These are phyloP conservation scores for Cyclophora punctaria DNA, from an alignment of 2,888 invertebrate genomes.

Conservation along the genomic window DNA sequence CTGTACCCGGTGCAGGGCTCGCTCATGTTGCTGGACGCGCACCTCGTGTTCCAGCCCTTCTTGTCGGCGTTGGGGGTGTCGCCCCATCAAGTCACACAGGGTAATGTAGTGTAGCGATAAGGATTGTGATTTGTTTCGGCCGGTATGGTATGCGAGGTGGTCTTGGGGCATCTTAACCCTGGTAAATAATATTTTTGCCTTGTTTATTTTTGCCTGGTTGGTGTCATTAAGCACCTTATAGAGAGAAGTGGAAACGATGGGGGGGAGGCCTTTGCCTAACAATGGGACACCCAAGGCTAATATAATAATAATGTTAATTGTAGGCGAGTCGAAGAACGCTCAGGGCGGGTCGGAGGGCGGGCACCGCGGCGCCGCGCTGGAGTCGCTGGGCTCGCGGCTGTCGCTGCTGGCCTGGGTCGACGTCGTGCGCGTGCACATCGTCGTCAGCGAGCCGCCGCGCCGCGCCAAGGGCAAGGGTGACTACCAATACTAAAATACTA, in stretches of 20 bases:
- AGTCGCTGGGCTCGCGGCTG: slow-evolving; percentile 91
- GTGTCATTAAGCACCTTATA: too few species aligned
- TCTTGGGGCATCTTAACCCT: too few species aligned
- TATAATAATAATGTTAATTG: neutral
- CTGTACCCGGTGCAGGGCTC: slow-evolving; percentile 88
- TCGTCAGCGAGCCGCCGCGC: slow-evolving; percentile 82
- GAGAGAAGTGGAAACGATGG: too few species aligned
- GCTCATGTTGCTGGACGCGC: slow-evolving; percentile 90
- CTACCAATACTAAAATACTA: too few species aligned
- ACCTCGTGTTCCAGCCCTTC: slow-evolving; percentile 94
- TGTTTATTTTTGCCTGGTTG: neutral
- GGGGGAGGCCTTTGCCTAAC: too few species aligned
- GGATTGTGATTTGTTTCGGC: neutral
- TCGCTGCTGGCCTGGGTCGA: slow-evolving; percentile 90
- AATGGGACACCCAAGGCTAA: too few species aligned
- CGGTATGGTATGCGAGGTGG: neutral
- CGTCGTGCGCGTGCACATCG: slow-evolving; percentile 93
- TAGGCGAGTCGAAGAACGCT: slow-evolving; percentile 36
- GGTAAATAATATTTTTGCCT: too few species aligned
- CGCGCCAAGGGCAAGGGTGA: slow-evolving; percentile 45
- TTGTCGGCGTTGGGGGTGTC: slow-evolving; percentile 91
- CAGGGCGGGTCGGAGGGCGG: slow-evolving; percentile 13
- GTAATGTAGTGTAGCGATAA: neutral
- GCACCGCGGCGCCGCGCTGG: slow-evolving; percentile 61
- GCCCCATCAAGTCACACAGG: slow-evolving; percentile 83